Evolutionary conservation across 2,888 invertebrate genomes (phyloP).

Genomic region (Catocala nupta): DNA sequence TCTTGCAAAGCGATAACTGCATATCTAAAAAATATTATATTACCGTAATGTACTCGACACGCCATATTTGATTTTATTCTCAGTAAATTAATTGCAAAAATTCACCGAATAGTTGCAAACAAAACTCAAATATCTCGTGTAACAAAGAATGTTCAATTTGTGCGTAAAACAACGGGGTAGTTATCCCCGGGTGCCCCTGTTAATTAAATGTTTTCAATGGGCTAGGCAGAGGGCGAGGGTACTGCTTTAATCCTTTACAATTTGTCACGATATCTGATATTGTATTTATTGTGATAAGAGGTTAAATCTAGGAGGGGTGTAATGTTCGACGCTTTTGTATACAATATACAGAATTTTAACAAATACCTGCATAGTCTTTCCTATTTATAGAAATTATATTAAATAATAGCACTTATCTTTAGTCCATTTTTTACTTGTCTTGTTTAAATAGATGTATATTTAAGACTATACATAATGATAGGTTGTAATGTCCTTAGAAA

Average conservation of each 20-base stretch:
- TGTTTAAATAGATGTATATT: too few relatives aligned
- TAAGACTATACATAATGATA: too few relatives aligned
- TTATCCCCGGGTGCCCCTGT: conserved; percentile 35
- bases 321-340: conserved; percentile 9
- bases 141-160: conserved; percentile 49
- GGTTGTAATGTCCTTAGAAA: too few relatives aligned
- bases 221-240: conserved; percentile 10
- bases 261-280: conserved; percentile 52
- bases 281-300: conserved; percentile 44
- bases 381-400: too few relatives aligned
- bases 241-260: conserved; percentile 35
- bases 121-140: conserved; percentile 41
- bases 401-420: too few relatives aligned
- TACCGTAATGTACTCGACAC: too few relatives aligned
- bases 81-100: neutral
- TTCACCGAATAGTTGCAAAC: conserved; percentile 26
- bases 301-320: conserved; percentile 27
- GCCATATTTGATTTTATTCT: too few relatives aligned
- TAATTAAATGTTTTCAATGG: conserved; percentile 53
- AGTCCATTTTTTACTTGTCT: too few relatives aligned
- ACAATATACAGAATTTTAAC: neutral
- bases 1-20: too few relatives aligned
- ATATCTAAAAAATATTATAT: too few relatives aligned
- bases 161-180: conserved; percentile 44
- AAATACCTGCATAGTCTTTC: neutral